A percentile compares a stretch with the other conserved stretches of the same genome.
Evolutionary conservation across 2,113 vertebrate genomes (phyloP).

Genomic region (Litocranius walleri): DNA sequence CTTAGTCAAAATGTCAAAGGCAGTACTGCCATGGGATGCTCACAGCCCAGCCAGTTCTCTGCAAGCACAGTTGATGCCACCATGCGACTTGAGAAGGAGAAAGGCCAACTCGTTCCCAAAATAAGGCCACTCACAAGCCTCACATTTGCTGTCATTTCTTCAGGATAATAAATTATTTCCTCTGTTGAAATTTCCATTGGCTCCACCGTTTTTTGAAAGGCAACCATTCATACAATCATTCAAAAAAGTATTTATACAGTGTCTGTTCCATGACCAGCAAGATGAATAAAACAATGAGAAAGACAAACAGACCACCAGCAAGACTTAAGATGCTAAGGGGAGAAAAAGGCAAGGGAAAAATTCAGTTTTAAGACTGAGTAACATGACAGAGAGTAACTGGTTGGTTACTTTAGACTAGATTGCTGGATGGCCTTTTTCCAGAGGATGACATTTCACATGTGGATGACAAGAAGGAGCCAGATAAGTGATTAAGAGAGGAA

Average conservation of each 20-base stretch:
- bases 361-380: background rate
- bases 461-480: background rate
- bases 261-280: background rate
- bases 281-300: background rate
- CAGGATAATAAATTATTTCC: background rate
- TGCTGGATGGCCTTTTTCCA: background rate
- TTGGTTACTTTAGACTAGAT: background rate
- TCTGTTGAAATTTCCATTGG: background rate
- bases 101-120: background rate
- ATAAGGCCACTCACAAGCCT: background rate
- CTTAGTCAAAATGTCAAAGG: constrained; percentile 17
- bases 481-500: background rate
- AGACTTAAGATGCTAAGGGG: background rate
- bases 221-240: background rate
- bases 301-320: background rate
- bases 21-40: background rate
- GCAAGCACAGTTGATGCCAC: background rate
- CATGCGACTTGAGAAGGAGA: background rate
- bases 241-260: background rate
- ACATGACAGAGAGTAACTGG: background rate
- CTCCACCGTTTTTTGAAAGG: background rate
- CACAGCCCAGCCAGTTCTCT: background rate
- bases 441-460: background rate
- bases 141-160: background rate
- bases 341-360: background rate